Evolutionary conservation across 2,888 invertebrate species (phyloP).

Genomic region (Sussaba pulchella): DNA sequence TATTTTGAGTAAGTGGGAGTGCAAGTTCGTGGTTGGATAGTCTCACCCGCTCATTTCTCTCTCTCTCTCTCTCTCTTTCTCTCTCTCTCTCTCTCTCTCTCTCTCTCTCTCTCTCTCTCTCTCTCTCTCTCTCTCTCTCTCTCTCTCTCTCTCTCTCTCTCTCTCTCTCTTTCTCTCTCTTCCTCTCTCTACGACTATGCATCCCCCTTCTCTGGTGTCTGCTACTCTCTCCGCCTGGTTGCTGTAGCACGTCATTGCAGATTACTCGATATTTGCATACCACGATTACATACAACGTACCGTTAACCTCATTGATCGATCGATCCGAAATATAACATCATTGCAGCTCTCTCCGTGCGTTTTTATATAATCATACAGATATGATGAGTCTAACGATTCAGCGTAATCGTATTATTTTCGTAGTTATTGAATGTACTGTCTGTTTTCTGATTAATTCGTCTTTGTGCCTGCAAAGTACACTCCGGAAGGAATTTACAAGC

Average conservation of each 20-base stretch:
- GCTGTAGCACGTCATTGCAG: conserved; percentile 45
- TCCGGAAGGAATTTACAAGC: too few relatives aligned
- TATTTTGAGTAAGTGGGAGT: conserved; percentile 29
- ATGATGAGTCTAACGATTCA: neutral
- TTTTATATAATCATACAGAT: neutral
- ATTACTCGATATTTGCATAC: conserved; percentile 62
- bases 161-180: neutral
- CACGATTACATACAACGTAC: conserved; percentile 37
- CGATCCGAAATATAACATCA: conserved; percentile 17
- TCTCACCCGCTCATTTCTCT: conserved; percentile 17
- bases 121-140: conserved; percentile 17
- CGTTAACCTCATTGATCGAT: conserved; percentile 46
- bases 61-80: neutral
- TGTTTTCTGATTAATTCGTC: too few relatives aligned
- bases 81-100: neutral
- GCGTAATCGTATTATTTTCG: too few relatives aligned
- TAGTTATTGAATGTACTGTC: too few relatives aligned
- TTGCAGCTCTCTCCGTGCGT: neutral
- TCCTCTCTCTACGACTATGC: neutral
- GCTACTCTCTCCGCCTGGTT: conserved; percentile 36
- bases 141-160: conserved; percentile 20
- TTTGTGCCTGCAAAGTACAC: too few relatives aligned
- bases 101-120: conserved; percentile 6
- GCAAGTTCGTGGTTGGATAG: conserved; percentile 10
- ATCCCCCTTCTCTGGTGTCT: conserved; percentile 6